phyloP scores from a whole-genome alignment of 1,140 invertebrate species.

The Platyscapa corneri region DNA sequence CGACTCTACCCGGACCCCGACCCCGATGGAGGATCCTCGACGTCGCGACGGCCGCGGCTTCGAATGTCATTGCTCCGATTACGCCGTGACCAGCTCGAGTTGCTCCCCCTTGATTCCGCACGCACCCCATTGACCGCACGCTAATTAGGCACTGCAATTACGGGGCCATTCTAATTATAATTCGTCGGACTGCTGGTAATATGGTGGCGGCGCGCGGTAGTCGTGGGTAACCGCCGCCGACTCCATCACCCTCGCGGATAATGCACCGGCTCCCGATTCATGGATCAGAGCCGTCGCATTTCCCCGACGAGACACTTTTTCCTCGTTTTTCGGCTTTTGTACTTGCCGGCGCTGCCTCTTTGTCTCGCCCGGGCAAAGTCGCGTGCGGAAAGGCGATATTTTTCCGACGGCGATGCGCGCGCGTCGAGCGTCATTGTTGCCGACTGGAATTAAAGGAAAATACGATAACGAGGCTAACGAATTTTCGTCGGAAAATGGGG shows the following conservation, averaged over 20 bases:
- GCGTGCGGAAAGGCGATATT: constrained; percentile 35
- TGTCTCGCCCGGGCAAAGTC: not conserved
- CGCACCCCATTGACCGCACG: not conserved
- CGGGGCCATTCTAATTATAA: constrained; percentile 12
- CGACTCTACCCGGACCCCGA: not conserved
- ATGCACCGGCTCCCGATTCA: not conserved
- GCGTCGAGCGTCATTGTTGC: not conserved
- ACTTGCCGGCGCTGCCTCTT: not conserved
- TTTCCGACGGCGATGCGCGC: not conserved
- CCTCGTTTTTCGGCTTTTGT: not conserved
- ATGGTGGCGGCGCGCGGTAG: not conserved
- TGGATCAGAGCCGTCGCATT: not conserved
- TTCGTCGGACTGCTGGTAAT: constrained; percentile 5
- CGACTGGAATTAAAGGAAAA: constrained; percentile 19
- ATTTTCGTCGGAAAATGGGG: not conserved
- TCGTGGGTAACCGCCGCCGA: not conserved
- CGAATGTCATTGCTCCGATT: constrained; percentile 46
- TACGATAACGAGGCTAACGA: constrained; percentile 16
- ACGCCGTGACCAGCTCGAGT: constrained; percentile 30
- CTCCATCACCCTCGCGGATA: not conserved
- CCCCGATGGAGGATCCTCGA: not conserved
- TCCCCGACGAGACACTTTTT: no score
- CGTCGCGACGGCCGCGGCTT: constrained; percentile 11
- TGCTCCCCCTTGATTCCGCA: not conserved
- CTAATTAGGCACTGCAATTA: constrained; percentile 18